Evolutionary conservation across 2,888 invertebrate genomes (phyloP), one percentile per base, ranked within the genome.

Genomic region (Apamea crenata): DNA sequence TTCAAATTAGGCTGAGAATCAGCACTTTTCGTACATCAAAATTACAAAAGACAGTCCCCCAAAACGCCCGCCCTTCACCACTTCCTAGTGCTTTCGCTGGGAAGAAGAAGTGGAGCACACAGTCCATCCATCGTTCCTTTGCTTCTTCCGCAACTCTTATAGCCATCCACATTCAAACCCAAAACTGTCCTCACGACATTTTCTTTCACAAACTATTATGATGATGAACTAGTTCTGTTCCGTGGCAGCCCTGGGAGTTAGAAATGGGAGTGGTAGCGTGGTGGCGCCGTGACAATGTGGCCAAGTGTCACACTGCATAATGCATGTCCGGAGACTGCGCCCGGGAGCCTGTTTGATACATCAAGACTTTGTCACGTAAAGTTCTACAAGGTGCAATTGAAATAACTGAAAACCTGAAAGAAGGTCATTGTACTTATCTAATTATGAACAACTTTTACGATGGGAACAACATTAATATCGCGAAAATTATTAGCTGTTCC

Each of bases 261-360:
- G 6, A n/a, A 56, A 40, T 61, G 50, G 78, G 78, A 67, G 67
- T 70, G 70, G 59, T 66, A 40, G 53, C 25, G 12, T 71, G 65
- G 40, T 77, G 81, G 77, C 86, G 70, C 77, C 82, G 47, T 86
- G 86, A 84, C 83, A 82, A 59, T 29, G 56, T 63, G 59, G 67
- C 44, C 36, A 74, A 67, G 82, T 78, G 50, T 82, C 74, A 76
- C 81, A 56, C 87, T 85, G 76, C 84, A 85, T 85, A 40, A 87
- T 85, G 73, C 77, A 85, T 85, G 32, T 44, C 4, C 29, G 10
- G 12, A 47, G 29, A 61, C 56, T 32, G 65, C 67, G 50, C 50
- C 70, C 63, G 74, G 69, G 77, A 77, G 81, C 79, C 71, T 70
- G 78, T 21, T 50, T n/a, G 32, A 56, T 50, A 63, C 70, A 74